Base-by-base conservation (phyloP, 1,140 invertebrate genomes). In the Trachymyrmex cornetzi region DNA sequence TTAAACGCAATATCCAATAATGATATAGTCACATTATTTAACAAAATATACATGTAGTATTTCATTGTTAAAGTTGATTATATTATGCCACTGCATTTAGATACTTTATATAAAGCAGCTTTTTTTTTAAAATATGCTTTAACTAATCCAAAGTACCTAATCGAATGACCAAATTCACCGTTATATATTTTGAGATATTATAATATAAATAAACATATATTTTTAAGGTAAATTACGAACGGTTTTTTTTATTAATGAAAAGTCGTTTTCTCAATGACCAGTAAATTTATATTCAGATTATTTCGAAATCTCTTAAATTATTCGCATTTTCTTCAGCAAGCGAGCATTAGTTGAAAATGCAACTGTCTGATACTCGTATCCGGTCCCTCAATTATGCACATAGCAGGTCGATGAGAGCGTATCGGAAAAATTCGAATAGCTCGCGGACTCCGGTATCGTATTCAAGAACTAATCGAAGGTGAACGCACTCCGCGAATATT, bases 401-500 rank as follows among this genome's bases (percentile, higher is more conserved):
- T 11, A 67, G 48, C 38, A 38, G 27, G 9, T 67, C 27, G 27
- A 34, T 7, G 30, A 57, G 30, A 22, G 48, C 7, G 5, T 77
- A 22, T 27, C 7, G 30, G 34, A 38, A 38, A 77, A 77, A 38
- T 77, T 64, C 44, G 48, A 72, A 44, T 48, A 59, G 34, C 12
- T 67, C 50, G 50, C 14, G 64, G 50, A 57, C 30, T 19, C 12
- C 14, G 69, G 69, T 30, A 59, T 57, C 57, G 75, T 38, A 50
- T 69, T 14, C 22, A 24, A 38, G 57, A 61, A 61, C 55, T 66
- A 50, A 69, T 81, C 57, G 80, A 63, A 48, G 67, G 80, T 74
- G 80, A 84, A 84, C 22, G 67, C 53, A 82, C 67, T 61, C 27
- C 12, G n/a, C 16, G 19, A 38, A 61, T 82, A 82, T 61, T 74